These are phyloP conservation scores for Tolypeutes matacus DNA, from an alignment of 2,797 vertebrate genomes.

Conservation along the genomic window DNA sequence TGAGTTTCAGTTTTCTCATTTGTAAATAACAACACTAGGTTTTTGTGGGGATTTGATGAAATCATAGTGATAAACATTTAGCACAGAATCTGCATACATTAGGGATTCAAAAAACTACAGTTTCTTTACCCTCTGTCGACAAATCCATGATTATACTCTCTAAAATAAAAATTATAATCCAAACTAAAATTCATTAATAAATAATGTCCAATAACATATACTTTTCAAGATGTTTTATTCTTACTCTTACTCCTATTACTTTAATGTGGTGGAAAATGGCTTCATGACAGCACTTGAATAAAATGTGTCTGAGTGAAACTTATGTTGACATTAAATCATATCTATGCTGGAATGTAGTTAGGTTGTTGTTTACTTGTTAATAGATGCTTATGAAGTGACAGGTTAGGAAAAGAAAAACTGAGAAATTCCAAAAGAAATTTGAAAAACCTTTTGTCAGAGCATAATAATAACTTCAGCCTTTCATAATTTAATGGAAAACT, in stretches of 20 bases:
- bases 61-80: background rate
- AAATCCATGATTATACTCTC: background rate
- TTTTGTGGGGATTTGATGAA: background rate
- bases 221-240: background rate
- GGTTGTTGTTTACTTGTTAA: background rate
- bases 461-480: background rate
- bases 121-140: background rate
- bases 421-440: background rate
- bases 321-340: background rate
- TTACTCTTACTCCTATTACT: background rate
- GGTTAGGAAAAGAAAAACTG: background rate
- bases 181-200: background rate
- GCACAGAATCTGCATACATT: background rate
- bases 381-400: background rate
- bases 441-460: background rate
- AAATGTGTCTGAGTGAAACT: conserved; percentile 14
- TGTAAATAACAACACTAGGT: background rate
- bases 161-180: background rate
- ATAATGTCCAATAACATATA: background rate
- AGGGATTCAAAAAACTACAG: background rate
- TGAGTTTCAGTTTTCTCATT: background rate
- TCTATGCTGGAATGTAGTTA: background rate
- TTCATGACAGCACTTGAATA: background rate
- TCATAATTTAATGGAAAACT: background rate
- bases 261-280: background rate